A percentile compares a stretch with the other conserved stretches of the same genome.
Conservation (phyloP, 2,888 invertebrate species). For the Acanthosepion pharaonis region DNA sequence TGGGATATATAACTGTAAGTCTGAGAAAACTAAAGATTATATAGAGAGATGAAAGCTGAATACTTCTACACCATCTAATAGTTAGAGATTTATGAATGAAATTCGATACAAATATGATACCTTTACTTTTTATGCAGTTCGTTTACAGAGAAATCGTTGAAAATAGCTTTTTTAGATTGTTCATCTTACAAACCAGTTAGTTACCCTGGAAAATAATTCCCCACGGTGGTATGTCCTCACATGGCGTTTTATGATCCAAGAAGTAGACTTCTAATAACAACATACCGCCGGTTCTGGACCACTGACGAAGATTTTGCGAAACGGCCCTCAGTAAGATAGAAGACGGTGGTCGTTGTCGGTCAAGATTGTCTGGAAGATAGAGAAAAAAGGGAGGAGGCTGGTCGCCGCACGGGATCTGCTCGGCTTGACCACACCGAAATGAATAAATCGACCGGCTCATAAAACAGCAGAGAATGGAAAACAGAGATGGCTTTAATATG, state of each 20-base stretch:
- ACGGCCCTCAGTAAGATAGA: background rate
- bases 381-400: background rate
- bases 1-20: no score
- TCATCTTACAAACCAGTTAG: background rate
- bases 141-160: background rate
- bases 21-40: no score
- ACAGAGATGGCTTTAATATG: background rate
- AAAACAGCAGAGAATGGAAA: background rate
- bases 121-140: background rate
- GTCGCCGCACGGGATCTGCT: background rate
- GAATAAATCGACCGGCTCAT: background rate
- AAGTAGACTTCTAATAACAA: background rate
- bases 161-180: background rate
- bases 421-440: background rate
- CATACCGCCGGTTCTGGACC: constrained; percentile 33
- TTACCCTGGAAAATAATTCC: background rate
- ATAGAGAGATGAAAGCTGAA: no score
- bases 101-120: background rate
- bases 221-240: background rate
- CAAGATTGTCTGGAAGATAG: background rate
- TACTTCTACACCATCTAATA: no score
- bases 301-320: background rate
- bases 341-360: background rate
- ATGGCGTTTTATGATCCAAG: no score
- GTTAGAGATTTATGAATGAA: no score